Conservation (phyloP, 2,113 vertebrate genomes). For the Fulmarus glacialis region DNA sequence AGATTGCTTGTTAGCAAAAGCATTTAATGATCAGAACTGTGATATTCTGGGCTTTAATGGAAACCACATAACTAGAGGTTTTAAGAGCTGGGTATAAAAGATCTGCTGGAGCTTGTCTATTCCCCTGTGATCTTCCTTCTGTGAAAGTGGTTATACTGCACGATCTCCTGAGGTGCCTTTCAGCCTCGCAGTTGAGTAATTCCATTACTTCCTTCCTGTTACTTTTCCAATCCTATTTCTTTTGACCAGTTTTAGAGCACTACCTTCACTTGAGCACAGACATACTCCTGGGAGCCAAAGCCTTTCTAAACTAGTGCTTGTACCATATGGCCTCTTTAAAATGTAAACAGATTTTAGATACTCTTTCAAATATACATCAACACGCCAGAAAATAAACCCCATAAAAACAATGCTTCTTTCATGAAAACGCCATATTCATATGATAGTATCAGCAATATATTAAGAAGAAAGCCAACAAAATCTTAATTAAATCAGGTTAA, state of each 20-base stretch:
- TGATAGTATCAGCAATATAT: background rate
- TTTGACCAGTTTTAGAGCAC: background rate
- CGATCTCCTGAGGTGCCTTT: background rate
- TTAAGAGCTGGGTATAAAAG: background rate
- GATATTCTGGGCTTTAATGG: background rate
- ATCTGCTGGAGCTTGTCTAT: background rate
- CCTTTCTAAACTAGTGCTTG: background rate
- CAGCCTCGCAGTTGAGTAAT: background rate
- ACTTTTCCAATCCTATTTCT: background rate
- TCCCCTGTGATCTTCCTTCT: background rate
- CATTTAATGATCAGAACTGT: background rate
- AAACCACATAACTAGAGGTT: background rate
- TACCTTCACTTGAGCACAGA: background rate
- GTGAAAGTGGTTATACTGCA: background rate
- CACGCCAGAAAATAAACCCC: background rate
- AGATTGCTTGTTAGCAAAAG: background rate
- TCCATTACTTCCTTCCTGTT: background rate
- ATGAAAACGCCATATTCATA: background rate
- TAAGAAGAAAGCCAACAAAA: background rate
- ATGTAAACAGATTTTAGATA: background rate
- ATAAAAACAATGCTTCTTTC: background rate
- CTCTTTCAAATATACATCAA: background rate
- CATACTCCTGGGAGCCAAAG: background rate
- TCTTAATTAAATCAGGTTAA: background rate
- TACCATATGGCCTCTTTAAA: background rate